Conservation (phyloP, 2,888 invertebrate genomes). For the Lepeophtheirus nordmannii region DNA sequence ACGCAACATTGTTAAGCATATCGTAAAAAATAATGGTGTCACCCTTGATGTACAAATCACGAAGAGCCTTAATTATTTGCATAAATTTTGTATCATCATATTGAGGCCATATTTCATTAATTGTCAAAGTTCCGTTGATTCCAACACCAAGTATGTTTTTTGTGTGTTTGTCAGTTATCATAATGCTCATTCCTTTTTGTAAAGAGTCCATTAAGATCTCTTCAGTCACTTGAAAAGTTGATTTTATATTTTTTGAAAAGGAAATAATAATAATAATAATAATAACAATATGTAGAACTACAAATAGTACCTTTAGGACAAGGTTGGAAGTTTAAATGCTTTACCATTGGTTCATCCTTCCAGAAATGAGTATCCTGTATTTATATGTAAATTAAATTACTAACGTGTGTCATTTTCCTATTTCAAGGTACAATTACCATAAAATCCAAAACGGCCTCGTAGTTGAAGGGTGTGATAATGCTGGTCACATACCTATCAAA, state of each 20-base stretch:
- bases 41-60: not conserved
- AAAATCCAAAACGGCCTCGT: not conserved
- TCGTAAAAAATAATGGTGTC: not conserved
- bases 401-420: not conserved
- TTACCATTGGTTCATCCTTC: slow-evolving; percentile 1
- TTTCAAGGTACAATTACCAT: not conserved
- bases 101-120: not conserved
- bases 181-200: not conserved
- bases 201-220: not conserved
- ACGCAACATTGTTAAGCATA: no score
- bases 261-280: no score
- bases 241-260: no score
- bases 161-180: not conserved
- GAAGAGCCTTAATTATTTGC: not conserved
- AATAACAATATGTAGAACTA: no score
- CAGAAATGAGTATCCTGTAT: not conserved
- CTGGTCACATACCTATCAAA: no score
- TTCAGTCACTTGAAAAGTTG: not conserved
- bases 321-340: not conserved
- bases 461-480: not conserved
- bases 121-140: not conserved
- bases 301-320: not conserved
- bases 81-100: not conserved
- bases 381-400: no score
- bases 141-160: not conserved